Evolutionary conservation across 2,888 invertebrate genomes (phyloP), one percentile per base, ranked within the genome.

Genomic region (Hemithea aestivaria): DNA sequence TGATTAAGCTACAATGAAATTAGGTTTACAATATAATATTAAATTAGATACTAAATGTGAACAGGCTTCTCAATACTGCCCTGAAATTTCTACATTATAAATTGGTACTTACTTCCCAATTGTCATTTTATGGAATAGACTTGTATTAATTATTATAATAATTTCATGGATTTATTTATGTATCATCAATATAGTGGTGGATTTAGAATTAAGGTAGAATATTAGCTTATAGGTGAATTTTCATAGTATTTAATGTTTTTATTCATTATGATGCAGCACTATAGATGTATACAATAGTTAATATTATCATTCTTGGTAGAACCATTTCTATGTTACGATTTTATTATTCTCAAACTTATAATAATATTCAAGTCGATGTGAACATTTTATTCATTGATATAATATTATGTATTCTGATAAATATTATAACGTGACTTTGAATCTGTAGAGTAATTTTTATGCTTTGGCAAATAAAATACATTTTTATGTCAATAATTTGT

Each of bases 371-470:
- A 38, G 37, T 46, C 41, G 37, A 40, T 46, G 33, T 25, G 32
- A 31, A 39, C 26, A 40, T 47, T 51, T 47, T 43, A 45, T 43
- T 33, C 9, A 36, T 40, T 42, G 40, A 47, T 25, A 27, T 25
- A 39, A 36, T 46, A 40, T 46, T 45, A 53, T 53, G 48, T 51
- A 35, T 34, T 40, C 44, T 42, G 26, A 31, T 57, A 33, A 41
- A 37, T 35, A 34, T 44, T 49, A 47, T 48, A 53, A 50, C 53
- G 56, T 53, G 38, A 58, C 49, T 56, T 56, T 45, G 36, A 53
- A 46, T 54, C 41, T 45, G 40, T 40, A 52, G 50, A 36, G 53
- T 45, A 43, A 46, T 48, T 55, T 49, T 46, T 51, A 49, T 43
- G 38, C 43, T 41, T 28, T 48, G 46, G 40, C 39, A 42, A 44